These are phyloP conservation scores for Eupithecia subumbrata DNA, from an alignment of 2,888 invertebrate species.

Conservation along the genomic window DNA sequence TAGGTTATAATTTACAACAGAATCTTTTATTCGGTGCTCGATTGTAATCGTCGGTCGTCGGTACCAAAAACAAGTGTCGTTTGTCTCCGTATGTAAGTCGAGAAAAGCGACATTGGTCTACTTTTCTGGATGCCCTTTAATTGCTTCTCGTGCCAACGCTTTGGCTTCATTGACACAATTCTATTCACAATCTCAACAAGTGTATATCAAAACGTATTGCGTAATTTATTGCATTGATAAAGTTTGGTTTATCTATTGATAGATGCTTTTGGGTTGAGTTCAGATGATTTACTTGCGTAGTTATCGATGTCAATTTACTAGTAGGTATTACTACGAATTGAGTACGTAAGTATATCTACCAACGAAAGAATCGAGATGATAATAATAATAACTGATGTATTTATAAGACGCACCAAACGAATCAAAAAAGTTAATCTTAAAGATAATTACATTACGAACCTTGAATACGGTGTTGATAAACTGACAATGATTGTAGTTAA, in stretches of 20 bases:
- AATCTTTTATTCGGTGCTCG: background rate
- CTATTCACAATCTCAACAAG: constrained; percentile 59
- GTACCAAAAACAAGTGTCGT: background rate
- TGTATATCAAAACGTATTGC: constrained; percentile 51
- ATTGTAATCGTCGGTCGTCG: background rate
- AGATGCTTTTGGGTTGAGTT: constrained; percentile 28
- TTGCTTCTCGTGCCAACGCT: constrained; percentile 62
- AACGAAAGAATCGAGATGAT: background rate
- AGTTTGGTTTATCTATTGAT: constrained; percentile 36
- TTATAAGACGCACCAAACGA: background rate
- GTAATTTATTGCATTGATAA: constrained; percentile 50
- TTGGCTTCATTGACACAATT: constrained; percentile 69
- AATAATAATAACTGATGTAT: background rate
- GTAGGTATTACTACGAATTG: background rate
- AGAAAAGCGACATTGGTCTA: constrained; percentile 58
- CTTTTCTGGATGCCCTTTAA: constrained; percentile 59
- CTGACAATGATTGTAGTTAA: constrained; percentile 17
- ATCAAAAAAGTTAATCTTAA: constrained; percentile 25
- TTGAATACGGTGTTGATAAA: constrained; percentile 30
- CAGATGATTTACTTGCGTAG: constrained; percentile 6
- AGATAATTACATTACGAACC: constrained; percentile 24
- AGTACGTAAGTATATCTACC: background rate
- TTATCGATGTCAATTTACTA: background rate
- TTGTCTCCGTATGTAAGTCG: constrained; percentile 15
- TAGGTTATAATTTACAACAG: background rate